Evolutionary conservation across 2,113 vertebrate genomes (phyloP), one percentile per base, ranked within the genome.

Genomic region (Penelope pileata): DNA sequence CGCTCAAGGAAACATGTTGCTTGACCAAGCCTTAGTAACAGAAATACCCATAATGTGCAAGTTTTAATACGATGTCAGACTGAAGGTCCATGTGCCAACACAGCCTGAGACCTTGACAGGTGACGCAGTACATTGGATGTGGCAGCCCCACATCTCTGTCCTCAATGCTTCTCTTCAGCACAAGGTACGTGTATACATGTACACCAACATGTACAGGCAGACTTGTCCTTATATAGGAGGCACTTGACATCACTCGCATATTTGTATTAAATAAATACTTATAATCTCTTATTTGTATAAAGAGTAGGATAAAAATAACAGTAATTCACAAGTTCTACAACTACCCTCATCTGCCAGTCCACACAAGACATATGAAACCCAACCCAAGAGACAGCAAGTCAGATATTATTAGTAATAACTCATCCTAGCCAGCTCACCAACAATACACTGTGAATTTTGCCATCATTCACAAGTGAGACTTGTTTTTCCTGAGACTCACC

Each of bases 351-450:
- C 83, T 93, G 87, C 73, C 76, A 96, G 90, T 94, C 92, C 94
- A 96, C 68, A 72, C 36, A 74, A 78, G 58, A 80, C 63, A 83
- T 63, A 64, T 90, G 95, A 81, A 91, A 86, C 51, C 47, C 90
- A 86, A 45, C 64, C 56, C 60, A 64, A 77, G 79, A 94, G 83
- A 77, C 70, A 95, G 84, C 26, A 82, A 86, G 34, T 64, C 76
- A 86, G 83, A 10, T 95, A 91, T 94, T 84, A 96, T 84, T 93
- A 94, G 91, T 75, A 93, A 48, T 68, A 91, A 91, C 64, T 90
- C 90, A 68, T 86, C 88, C 93, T 75, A 91, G 92, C 88, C 95
- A 88, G 80, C 73, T 91, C 93, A 86, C 76, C 48, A 3, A 78
- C 68, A 95, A 42, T 22, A 3, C 63, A 93, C 83, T 68, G 90